These are phyloP conservation scores for Himalopsyche anomala DNA, from an alignment of 2,888 invertebrate genomes.

Conservation along the genomic window DNA sequence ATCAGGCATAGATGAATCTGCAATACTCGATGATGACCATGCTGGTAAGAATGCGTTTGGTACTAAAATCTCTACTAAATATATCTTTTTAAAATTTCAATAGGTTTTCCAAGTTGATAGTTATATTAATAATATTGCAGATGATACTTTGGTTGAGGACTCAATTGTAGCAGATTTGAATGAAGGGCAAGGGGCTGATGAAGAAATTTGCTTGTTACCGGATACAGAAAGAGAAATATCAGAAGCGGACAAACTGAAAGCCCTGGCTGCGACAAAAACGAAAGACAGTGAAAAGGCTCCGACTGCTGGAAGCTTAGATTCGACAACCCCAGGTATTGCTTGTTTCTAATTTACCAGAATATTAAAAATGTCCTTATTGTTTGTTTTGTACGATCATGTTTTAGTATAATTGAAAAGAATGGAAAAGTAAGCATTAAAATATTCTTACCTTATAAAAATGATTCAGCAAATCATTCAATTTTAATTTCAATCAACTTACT, in stretches of 20 bases:
- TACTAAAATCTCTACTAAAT: not conserved
- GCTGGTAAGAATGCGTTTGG: constrained; percentile 50
- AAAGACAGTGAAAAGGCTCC: constrained; percentile 69
- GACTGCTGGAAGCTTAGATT: constrained; percentile 66
- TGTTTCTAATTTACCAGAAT: not conserved
- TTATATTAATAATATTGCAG: constrained; percentile 47
- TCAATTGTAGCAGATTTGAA: constrained; percentile 67
- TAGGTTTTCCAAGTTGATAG: not conserved
- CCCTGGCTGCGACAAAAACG: constrained; percentile 70
- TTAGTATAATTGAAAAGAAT: too few relatives aligned
- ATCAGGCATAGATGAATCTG: not conserved
- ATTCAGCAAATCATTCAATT: not conserved
- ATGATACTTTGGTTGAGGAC: constrained; percentile 59
- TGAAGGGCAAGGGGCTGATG: constrained; percentile 77
- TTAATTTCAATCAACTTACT: too few relatives aligned
- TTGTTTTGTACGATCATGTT: too few relatives aligned
- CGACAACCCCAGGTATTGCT: constrained; percentile 47
- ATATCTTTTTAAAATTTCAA: not conserved
- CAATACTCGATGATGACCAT: constrained; percentile 61
- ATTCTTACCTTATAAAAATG: not conserved
- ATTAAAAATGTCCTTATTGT: too few relatives aligned
- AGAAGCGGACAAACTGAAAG: constrained; percentile 82
- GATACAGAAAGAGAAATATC: constrained; percentile 82
- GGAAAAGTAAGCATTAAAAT: too few relatives aligned
- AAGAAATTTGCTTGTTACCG: constrained; percentile 82